Conservation (phyloP, 2,797 vertebrate genomes). For the Takifugu rubripes region DNA sequence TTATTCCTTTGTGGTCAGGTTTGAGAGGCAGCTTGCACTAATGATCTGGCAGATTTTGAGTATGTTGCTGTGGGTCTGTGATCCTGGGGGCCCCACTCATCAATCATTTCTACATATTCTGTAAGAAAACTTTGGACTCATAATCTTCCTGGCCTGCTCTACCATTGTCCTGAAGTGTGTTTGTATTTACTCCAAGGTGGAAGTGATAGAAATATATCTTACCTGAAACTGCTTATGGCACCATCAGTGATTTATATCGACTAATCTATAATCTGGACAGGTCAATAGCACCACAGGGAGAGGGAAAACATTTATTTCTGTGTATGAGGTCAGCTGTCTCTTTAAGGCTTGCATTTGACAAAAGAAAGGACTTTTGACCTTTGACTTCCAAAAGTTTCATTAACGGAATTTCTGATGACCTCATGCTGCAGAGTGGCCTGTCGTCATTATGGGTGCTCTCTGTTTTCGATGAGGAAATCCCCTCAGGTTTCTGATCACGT, state of each 20-base stretch:
- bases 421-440: slow-evolving; percentile 59
- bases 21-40: slow-evolving; percentile 49
- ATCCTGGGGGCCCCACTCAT: slow-evolving; percentile 62
- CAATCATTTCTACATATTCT: slow-evolving; percentile 62
- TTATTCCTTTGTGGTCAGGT: slow-evolving; percentile 58
- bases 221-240: too few species aligned
- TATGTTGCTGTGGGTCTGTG: slow-evolving; percentile 42
- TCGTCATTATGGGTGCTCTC: slow-evolving; percentile 64
- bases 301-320: too few species aligned
- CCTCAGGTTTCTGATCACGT: slow-evolving; percentile 63
- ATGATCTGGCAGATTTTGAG: slow-evolving; percentile 40
- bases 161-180: slow-evolving; percentile 63
- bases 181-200: slow-evolving; percentile 39
- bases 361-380: too few species aligned
- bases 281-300: too few species aligned
- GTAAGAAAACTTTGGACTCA: slow-evolving; percentile 64
- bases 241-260: too few species aligned
- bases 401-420: slow-evolving; percentile 36
- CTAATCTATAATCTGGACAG: too few species aligned
- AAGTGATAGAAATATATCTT: too few species aligned
- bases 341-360: too few species aligned
- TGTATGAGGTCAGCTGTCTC: too few species aligned
- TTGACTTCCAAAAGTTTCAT: not conserved
- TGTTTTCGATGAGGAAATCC: slow-evolving; percentile 59
- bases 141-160: slow-evolving; percentile 45